A percentile compares a stretch with the other conserved stretches of the same genome.
Conservation (phyloP, 92 coral and sea anemone species). For the Galaxea fascicularis region DNA sequence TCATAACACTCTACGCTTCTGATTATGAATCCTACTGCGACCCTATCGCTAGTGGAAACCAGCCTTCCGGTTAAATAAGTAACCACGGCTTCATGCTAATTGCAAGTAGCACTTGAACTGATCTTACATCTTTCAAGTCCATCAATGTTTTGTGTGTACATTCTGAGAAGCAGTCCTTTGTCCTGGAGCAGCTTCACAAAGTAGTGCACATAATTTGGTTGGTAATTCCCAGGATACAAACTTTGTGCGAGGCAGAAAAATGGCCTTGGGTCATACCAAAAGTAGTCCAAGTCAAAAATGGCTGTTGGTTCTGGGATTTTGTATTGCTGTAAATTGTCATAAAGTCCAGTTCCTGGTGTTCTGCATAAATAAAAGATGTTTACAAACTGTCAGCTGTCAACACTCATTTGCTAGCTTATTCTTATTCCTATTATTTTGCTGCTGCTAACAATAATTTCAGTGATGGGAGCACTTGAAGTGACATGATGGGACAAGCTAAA, state of each 20-base stretch:
- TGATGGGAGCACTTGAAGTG: no score
- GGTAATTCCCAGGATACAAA: conserved; percentile 87
- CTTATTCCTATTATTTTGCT: no score
- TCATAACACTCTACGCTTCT: no score
- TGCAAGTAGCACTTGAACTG: not conserved
- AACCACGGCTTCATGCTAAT: no score
- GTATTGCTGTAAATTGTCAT: conserved; percentile 87
- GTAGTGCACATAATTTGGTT: conserved; percentile 87
- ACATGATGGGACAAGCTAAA: no score
- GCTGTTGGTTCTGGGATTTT: conserved; percentile 91
- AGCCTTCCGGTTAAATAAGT: no score
- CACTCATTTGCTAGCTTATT: not conserved
- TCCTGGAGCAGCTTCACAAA: conserved; percentile 80
- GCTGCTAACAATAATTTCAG: no score
- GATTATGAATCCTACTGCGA: no score
- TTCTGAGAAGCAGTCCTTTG: conserved; percentile 80
- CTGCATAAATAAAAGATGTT: conserved; percentile 18
- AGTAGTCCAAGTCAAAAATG: conserved; percentile 86
- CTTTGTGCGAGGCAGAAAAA: conserved; percentile 90
- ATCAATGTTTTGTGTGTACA: conserved; percentile 93
- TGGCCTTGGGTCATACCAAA: conserved; percentile 92
- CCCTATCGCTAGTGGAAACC: no score
- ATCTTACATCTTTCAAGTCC: conserved; percentile 89
- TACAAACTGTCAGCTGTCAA: not conserved
- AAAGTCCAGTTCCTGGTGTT: conserved; percentile 90